phyloP scores from a whole-genome alignment of 2,797 vertebrate species.

The Coccyzus lansbergi region DNA sequence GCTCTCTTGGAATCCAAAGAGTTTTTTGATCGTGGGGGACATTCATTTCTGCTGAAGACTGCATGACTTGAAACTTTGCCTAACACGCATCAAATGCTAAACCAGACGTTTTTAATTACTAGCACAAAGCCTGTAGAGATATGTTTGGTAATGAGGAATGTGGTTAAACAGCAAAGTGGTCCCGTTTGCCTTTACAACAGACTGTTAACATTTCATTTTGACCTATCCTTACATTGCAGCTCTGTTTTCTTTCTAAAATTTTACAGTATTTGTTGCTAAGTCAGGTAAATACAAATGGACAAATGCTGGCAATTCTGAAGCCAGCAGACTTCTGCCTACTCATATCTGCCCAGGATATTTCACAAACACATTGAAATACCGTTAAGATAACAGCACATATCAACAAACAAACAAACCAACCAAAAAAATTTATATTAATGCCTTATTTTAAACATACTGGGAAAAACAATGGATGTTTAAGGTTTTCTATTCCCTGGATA shows the following conservation, averaged over 20 bases:
- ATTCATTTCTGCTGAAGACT: constrained; percentile 52
- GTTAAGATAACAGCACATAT: not conserved
- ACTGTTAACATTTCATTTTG: constrained; percentile 53
- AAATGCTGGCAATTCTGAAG: not conserved
- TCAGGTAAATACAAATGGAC: constrained; percentile 40
- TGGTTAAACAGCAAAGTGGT: constrained; percentile 42
- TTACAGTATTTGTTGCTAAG: constrained; percentile 26
- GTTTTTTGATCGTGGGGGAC: constrained; percentile 6
- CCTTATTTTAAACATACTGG: not conserved
- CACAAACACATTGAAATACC: not conserved
- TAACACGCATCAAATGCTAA: constrained; percentile 55
- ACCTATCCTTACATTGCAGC: not conserved
- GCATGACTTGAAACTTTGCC: constrained; percentile 53
- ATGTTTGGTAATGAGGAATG: constrained; percentile 50
- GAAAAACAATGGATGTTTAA: not conserved
- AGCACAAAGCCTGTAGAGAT: constrained; percentile 51
- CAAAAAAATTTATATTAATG: not conserved
- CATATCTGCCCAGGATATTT: not conserved
- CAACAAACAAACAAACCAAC: not conserved
- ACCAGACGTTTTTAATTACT: constrained; percentile 68
- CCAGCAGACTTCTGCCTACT: not conserved
- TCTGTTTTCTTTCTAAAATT: constrained; percentile 25
- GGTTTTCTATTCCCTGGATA: not conserved
- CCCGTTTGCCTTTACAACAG: constrained; percentile 36
- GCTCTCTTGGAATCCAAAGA: not conserved